phyloP scores from a whole-genome alignment of 2,797 vertebrate species.

The Sebastes cheni region DNA sequence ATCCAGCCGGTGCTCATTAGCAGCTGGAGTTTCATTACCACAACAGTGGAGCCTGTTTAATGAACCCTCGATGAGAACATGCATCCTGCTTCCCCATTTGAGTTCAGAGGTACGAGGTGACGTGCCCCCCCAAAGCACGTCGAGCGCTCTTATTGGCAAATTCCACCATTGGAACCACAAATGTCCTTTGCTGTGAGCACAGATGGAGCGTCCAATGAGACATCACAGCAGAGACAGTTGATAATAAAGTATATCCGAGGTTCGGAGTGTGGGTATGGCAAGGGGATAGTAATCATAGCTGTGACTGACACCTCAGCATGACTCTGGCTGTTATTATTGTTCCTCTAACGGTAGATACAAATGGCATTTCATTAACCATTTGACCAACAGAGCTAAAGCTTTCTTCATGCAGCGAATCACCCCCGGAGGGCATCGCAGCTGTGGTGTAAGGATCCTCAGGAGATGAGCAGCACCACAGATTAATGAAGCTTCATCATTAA shows the following conservation, averaged over 20 bases:
- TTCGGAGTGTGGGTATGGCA: background rate
- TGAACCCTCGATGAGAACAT: slow-evolving; percentile 78
- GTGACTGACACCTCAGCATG: slow-evolving; percentile 34
- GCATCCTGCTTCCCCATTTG: slow-evolving; percentile 67
- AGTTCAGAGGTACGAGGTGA: slow-evolving; percentile 65
- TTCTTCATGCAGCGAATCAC: background rate
- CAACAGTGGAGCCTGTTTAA: slow-evolving; percentile 74
- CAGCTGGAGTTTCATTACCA: slow-evolving; percentile 78
- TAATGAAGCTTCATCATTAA: slow-evolving; percentile 31
- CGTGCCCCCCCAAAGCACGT: slow-evolving; percentile 46
- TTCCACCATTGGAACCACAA: slow-evolving; percentile 48
- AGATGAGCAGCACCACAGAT: slow-evolving; percentile 11
- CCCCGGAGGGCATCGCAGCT: background rate
- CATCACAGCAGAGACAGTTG: slow-evolving; percentile 7
- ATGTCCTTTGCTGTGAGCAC: slow-evolving; percentile 21
- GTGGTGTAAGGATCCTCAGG: background rate
- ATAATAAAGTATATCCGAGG: slow-evolving; percentile 17
- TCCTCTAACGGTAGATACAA: slow-evolving; percentile 5
- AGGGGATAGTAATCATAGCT: slow-evolving; percentile 8
- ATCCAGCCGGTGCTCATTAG: slow-evolving; percentile 81
- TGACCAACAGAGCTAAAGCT: slow-evolving; percentile 3
- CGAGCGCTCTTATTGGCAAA: slow-evolving; percentile 46
- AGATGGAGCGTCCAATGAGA: slow-evolving; percentile 40
- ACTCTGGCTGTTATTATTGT: slow-evolving; percentile 25
- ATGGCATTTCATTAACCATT: slow-evolving; percentile 41